These are phyloP conservation scores for Aselliscus stoliczkanus DNA, from an alignment of 2,797 vertebrate genomes.

Conservation along the genomic window DNA sequence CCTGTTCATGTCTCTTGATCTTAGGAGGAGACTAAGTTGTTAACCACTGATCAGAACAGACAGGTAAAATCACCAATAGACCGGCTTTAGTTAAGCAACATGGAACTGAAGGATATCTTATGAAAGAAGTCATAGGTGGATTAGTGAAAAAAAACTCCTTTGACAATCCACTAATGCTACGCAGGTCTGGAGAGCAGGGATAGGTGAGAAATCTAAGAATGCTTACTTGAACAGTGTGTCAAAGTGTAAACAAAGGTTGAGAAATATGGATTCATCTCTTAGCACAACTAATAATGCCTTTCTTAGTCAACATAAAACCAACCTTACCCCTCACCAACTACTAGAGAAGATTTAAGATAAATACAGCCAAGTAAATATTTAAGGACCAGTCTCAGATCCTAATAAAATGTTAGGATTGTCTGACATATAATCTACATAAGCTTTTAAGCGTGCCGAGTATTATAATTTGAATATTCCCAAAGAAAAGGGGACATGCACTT, in stretches of 20 bases:
- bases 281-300: background rate
- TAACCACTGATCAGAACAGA: background rate
- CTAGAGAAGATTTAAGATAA: slow-evolving; percentile 35
- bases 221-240: background rate
- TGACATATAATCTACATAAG: background rate
- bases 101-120: background rate
- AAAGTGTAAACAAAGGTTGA: background rate
- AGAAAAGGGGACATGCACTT: background rate
- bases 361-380: slow-evolving; percentile 44
- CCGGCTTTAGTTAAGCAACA: background rate
- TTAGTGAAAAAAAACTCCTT: background rate
- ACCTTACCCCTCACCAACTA: background rate
- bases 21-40: background rate
- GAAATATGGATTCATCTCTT: background rate
- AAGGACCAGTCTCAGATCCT: slow-evolving; percentile 11
- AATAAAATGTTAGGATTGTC: slow-evolving; percentile 39
- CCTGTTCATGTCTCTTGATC: background rate
- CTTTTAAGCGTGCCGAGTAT: background rate
- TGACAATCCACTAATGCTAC: fast-evolving
- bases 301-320: background rate
- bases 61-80: background rate
- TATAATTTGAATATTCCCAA: background rate
- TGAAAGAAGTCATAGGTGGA: background rate
- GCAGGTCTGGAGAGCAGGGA: background rate
- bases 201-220: background rate